Conservation (phyloP, 2,113 vertebrate genomes). For the Ondatra zibethicus region DNA sequence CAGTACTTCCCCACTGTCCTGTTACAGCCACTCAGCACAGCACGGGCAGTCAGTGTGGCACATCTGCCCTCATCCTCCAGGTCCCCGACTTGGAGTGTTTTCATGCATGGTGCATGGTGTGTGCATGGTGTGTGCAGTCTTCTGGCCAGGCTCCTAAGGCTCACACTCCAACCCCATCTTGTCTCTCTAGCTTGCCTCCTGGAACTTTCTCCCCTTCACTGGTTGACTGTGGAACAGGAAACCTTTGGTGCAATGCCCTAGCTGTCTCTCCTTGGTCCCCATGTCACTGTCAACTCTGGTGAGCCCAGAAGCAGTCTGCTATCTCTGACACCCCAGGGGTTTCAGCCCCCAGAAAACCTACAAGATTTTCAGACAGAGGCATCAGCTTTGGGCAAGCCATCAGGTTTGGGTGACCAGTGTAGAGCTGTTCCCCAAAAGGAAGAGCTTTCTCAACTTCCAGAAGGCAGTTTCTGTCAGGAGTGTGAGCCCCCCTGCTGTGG, state of each 20-base stretch:
- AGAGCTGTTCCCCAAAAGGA: background rate
- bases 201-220: background rate
- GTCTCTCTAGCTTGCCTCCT: background rate
- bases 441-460: background rate
- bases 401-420: background rate
- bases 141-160: slow-evolving; percentile 44
- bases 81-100: background rate
- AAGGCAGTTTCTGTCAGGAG: slow-evolving; percentile 31
- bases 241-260: slow-evolving; percentile 69
- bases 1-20: too few relatives aligned
- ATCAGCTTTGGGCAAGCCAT: background rate
- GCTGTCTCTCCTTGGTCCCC: slow-evolving; percentile 1
- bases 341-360: background rate
- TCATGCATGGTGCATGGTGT: background rate
- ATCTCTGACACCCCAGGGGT: background rate
- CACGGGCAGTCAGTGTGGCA: background rate
- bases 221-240: slow-evolving; percentile 57
- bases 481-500: slow-evolving; percentile 33
- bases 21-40: too few relatives aligned
- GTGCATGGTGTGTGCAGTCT: background rate
- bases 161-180: background rate
- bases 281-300: background rate
- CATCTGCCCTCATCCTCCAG: background rate
- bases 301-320: slow-evolving; percentile 28
- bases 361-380: background rate